These are phyloP conservation scores for Ochropleura plecta DNA, from an alignment of 2,888 invertebrate species.

Conservation along the genomic window DNA sequence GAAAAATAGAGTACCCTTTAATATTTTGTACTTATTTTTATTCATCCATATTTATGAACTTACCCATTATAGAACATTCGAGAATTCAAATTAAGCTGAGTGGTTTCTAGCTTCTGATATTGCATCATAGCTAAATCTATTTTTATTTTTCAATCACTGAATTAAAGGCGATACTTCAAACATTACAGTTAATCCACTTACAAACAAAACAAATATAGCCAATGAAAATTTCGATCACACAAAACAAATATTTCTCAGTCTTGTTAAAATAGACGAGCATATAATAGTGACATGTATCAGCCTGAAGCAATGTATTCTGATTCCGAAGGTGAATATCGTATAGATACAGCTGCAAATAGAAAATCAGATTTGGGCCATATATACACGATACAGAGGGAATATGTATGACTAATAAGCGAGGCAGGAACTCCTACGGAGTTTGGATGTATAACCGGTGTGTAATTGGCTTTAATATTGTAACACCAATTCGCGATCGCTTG, in stretches of 20 bases:
- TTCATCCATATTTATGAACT: slow-evolving; percentile 2
- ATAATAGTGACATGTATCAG: slow-evolving; percentile 24
- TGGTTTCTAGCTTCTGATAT: background rate
- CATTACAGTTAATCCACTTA: background rate
- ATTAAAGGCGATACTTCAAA: too few species aligned
- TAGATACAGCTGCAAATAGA: slow-evolving; percentile 44
- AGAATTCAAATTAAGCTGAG: background rate
- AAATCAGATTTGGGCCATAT: slow-evolving; percentile 51
- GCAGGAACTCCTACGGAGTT: slow-evolving; percentile 45
- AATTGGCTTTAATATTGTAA: slow-evolving; percentile 61
- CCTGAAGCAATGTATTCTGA: slow-evolving; percentile 31
- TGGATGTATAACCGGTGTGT: slow-evolving; percentile 41
- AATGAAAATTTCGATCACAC: background rate
- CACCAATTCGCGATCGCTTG: slow-evolving; percentile 32
- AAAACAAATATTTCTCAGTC: slow-evolving; percentile 6
- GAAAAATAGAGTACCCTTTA: slow-evolving; percentile 6
- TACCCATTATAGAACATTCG: background rate
- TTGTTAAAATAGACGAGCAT: slow-evolving; percentile 15
- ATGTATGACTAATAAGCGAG: slow-evolving; percentile 53
- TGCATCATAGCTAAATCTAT: background rate
- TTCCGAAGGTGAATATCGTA: slow-evolving; percentile 30
- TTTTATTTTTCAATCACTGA: background rate
- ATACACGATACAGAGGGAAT: slow-evolving; percentile 51
- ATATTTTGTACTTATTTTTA: background rate
- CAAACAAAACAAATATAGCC: background rate